phyloP scores from a whole-genome alignment of 2,888 invertebrate genomes.

The Lithophane socia region DNA sequence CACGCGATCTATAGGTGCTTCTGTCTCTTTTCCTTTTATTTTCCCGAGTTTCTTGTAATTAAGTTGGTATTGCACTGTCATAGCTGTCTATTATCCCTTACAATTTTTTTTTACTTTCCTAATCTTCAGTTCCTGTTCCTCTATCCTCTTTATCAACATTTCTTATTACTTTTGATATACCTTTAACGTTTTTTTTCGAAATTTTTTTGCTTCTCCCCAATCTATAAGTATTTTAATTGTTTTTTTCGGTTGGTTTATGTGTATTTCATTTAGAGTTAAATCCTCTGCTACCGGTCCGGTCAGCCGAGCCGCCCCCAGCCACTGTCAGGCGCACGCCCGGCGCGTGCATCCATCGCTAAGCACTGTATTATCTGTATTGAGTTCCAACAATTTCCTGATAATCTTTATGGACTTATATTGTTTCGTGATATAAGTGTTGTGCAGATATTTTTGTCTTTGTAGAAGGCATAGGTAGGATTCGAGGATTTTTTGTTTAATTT shows the following conservation, averaged over 20 bases:
- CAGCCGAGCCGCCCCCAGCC: conserved; percentile 53
- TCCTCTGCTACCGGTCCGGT: conserved; percentile 32
- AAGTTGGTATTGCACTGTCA: not conserved
- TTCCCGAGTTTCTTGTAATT: not conserved
- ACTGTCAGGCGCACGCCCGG: conserved; percentile 66
- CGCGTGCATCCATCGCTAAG: conserved; percentile 64
- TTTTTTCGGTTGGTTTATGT: conserved; percentile 20
- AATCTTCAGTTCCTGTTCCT: not conserved
- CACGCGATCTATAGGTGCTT: not conserved
- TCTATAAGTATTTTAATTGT: not conserved
- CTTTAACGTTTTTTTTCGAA: not conserved
- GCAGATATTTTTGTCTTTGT: not conserved
- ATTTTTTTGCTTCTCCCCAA: not conserved
- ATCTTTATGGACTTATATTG: conserved; percentile 59
- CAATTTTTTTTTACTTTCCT: not conserved
- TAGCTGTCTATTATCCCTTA: not conserved
- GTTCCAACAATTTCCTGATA: conserved; percentile 60
- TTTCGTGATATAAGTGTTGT: conserved; percentile 45
- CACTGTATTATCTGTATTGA: conserved; percentile 67
- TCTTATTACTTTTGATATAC: not conserved
- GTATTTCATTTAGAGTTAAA: conserved; percentile 31
- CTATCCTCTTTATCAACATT: conserved; percentile 1
- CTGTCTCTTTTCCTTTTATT: not conserved
- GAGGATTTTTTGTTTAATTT: conserved; percentile 1
- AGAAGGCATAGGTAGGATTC: not conserved